These are phyloP conservation scores for Lanistes nyassanus DNA, from an alignment of 1,140 invertebrate genomes.

Conservation along the genomic window DNA sequence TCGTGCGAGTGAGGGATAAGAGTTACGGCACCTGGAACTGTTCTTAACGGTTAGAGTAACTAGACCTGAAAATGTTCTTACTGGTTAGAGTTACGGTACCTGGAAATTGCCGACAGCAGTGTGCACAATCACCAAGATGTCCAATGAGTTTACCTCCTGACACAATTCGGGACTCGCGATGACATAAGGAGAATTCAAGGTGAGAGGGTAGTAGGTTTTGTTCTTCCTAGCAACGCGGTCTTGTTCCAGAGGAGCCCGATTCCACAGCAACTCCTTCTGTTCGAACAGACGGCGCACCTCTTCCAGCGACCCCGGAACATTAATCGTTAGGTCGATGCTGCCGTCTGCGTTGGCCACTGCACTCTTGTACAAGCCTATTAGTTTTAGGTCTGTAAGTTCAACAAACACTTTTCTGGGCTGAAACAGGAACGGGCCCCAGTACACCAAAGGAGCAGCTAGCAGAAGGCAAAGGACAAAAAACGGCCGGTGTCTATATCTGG, in stretches of 20 bases:
- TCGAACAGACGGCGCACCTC: background rate
- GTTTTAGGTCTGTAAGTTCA: background rate
- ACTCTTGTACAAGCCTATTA: constrained; percentile 1
- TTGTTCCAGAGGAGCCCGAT: background rate
- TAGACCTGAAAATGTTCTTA: too few species aligned
- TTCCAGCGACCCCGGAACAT: constrained; percentile 6
- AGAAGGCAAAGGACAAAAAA: background rate
- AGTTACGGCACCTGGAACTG: too few species aligned
- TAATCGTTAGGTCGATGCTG: constrained; percentile 27
- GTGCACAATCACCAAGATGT: constrained; percentile 54
- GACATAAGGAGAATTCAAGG: constrained; percentile 35
- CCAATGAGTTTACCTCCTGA: constrained; percentile 33
- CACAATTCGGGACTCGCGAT: constrained; percentile 48
- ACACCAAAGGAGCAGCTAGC: background rate
- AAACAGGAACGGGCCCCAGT: background rate
- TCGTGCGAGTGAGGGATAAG: too few species aligned
- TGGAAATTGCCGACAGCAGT: constrained; percentile 50
- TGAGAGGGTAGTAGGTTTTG: constrained; percentile 36
- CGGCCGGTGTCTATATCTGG: background rate
- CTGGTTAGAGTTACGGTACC: too few species aligned
- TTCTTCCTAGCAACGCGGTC: background rate
- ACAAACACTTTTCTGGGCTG: background rate
- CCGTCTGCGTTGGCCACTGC: constrained; percentile 14
- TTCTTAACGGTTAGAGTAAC: too few species aligned
- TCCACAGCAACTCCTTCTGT: background rate